Evolutionary conservation across 2,888 invertebrate species (phyloP).

Genomic region (Trachelus tabidus): DNA sequence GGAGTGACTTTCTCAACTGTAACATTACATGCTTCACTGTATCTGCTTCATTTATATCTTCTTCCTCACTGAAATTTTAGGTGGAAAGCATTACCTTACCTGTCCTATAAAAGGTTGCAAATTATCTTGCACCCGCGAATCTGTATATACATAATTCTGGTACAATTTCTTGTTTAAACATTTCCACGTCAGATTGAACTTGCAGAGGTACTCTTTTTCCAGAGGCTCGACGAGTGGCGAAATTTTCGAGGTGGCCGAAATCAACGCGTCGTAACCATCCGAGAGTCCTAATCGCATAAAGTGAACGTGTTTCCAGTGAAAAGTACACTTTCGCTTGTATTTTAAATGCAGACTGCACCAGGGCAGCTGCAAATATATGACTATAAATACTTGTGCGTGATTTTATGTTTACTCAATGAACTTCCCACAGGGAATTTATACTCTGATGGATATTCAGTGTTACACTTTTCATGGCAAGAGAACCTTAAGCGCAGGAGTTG

Average conservation of each 20-base stretch:
- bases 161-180: constrained; percentile 76
- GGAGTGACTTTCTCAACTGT: constrained; percentile 56
- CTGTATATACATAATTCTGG: constrained; percentile 68
- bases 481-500: not conserved
- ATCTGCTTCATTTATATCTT: not conserved
- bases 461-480: too few relatives aligned
- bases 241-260: constrained; percentile 71
- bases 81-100: constrained; percentile 50
- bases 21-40: constrained; percentile 7
- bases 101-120: constrained; percentile 69
- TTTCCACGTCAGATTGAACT: constrained; percentile 76
- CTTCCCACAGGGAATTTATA: too few relatives aligned
- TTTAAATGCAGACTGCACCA: too few relatives aligned
- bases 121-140: constrained; percentile 70
- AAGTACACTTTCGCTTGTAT: too few relatives aligned
- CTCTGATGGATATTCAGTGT: too few relatives aligned
- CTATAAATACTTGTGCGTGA: too few relatives aligned
- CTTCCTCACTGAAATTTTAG: not conserved
- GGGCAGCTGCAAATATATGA: too few relatives aligned
- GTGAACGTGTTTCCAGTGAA: not conserved
- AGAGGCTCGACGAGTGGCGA: constrained; percentile 72
- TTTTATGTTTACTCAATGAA: too few relatives aligned
- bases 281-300: constrained; percentile 67
- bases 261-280: constrained; percentile 73
- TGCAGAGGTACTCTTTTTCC: constrained; percentile 72